phyloP scores from a whole-genome alignment of 2,888 invertebrate genomes.

The Idaea aversata region DNA sequence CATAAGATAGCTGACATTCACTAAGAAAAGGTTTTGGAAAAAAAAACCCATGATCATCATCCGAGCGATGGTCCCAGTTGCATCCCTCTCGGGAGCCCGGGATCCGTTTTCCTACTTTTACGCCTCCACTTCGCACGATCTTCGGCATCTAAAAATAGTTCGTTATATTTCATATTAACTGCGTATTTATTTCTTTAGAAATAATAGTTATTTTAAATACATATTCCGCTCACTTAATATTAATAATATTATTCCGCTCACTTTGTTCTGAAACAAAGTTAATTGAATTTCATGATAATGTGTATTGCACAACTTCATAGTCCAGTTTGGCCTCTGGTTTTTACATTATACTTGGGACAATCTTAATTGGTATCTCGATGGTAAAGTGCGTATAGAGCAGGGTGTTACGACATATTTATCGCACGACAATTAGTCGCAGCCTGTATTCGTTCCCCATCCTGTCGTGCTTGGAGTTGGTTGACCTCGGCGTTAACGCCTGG shows the following conservation, averaged over 20 bases:
- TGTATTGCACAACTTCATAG: background rate
- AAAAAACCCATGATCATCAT: too few relatives aligned
- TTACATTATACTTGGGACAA: background rate
- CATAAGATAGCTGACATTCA: too few relatives aligned
- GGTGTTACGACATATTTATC: conserved; percentile 38
- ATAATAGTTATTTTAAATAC: background rate
- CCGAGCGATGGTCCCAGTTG: too few relatives aligned
- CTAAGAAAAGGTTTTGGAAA: too few relatives aligned
- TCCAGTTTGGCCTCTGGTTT: background rate
- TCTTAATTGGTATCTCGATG: background rate
- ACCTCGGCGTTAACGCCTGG: conserved; percentile 28
- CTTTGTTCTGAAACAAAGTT: background rate
- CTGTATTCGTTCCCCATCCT: conserved; percentile 37
- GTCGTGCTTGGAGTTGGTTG: conserved; percentile 47
- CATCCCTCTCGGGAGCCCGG: too few relatives aligned
- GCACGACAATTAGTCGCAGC: conserved; percentile 43
- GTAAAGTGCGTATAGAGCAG: background rate
- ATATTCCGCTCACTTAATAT: background rate
- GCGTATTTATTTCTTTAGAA: background rate
- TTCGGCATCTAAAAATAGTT: too few relatives aligned
- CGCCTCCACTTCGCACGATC: too few relatives aligned
- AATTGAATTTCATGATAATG: background rate
- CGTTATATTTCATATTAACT: background rate
- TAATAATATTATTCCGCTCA: background rate
- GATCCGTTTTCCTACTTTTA: too few relatives aligned